Evolutionary conservation across 92 coral and sea anemone species (phyloP).

Genomic region (Porites lobata): DNA sequence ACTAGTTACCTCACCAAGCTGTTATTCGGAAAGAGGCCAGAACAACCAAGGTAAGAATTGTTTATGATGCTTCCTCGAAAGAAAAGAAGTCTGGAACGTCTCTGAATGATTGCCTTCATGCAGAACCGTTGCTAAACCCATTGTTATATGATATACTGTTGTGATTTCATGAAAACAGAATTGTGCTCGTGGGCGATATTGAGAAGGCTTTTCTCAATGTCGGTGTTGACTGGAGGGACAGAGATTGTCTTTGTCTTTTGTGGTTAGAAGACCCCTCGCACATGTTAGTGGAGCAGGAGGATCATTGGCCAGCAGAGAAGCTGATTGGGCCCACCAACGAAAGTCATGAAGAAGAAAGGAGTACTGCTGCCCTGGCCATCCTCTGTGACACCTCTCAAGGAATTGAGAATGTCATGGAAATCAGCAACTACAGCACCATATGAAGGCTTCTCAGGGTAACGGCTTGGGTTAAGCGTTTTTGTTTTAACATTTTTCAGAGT

Average conservation of each 20-base stretch:
- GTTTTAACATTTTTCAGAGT: too few relatives aligned
- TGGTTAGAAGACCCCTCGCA: constrained; percentile 32
- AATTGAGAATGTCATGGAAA: too few relatives aligned
- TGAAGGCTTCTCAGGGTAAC: too few relatives aligned
- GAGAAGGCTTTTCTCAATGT: constrained; percentile 68
- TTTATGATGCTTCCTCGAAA: constrained; percentile 17
- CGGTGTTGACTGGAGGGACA: constrained; percentile 35
- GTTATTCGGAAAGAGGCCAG: neutral
- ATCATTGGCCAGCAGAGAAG: too few relatives aligned
- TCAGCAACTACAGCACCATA: too few relatives aligned
- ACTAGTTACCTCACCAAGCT: neutral
- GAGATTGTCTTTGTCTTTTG: constrained; percentile 58
- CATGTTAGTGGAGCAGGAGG: too few relatives aligned
- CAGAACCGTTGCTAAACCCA: constrained; percentile 64
- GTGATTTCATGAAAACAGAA: constrained; percentile 39
- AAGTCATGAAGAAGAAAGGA: too few relatives aligned
- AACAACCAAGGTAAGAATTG: constrained; percentile 16
- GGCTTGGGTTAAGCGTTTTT: too few relatives aligned
- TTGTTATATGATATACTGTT: constrained; percentile 51
- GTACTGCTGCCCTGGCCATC: too few relatives aligned
- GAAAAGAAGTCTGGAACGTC: constrained; percentile 26
- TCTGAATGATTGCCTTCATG: constrained; percentile 71
- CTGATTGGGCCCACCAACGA: too few relatives aligned
- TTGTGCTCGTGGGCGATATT: constrained; percentile 51
- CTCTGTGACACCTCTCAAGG: too few relatives aligned